Evolutionary conservation across 1,140 invertebrate genomes (phyloP), one percentile per base, ranked within the genome.

Genomic region (Oryctes rhinoceros): DNA sequence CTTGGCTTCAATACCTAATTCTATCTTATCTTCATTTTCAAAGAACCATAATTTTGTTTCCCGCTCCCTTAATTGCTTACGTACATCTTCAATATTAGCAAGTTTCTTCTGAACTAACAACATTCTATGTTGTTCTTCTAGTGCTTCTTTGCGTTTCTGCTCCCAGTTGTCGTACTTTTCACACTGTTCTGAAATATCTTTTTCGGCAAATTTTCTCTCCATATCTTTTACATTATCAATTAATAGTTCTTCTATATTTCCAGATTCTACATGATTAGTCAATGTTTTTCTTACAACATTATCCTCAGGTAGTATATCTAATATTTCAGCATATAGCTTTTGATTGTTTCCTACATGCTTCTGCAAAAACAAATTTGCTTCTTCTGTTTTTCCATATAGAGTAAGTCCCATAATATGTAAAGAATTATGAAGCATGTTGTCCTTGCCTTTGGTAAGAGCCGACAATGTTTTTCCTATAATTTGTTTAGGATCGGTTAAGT

Each of bases 391-490:
- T 83, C 92, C 91, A 85, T 92, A 93, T 39, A 94, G 87, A 15
- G 91, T 86, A 84, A 90, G 90, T 3, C 95, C 95, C 80, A 95
- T 85, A 11, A 96, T 85, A 84, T 92, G 88, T 81, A 92, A 91
- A 83, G 93, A 94, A 82, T 90, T 88, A 78, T 90, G 90, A 24
- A 94, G 81, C 81, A 89, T 83, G 84, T 92, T 89, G 76, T 89
- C 84, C 20, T 88, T 84, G 65, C 86, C 83, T 84, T 89, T 90
- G 10, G 91, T 92, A 83, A 92, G 91, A 85, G 90, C 91, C 59
- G 86, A 88, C 15, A 97, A 86, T 0, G 95, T 95, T 89, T 97
- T 98, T 5, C 96, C 96, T 62, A 94, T 88, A 44, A 96, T 87
- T 86, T 91, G 89, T 53, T 89, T 86, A 9, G 91, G 89, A 83